Evolutionary conservation across 1,140 invertebrate species (phyloP).

Genomic region (Drosophila nigrodunni): DNA sequence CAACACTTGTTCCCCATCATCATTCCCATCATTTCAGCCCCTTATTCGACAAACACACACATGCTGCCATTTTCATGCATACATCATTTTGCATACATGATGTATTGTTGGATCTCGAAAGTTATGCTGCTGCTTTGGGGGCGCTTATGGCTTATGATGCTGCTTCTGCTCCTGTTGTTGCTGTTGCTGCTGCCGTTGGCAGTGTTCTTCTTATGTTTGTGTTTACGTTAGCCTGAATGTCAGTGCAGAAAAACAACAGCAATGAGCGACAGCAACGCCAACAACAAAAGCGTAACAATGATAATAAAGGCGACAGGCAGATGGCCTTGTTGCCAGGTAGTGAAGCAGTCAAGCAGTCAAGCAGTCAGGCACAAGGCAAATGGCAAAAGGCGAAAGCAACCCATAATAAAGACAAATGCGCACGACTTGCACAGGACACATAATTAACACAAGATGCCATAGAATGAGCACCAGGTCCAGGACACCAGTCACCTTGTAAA

Average conservation of each 20-base stretch:
- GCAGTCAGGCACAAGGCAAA: slow-evolving; percentile 27
- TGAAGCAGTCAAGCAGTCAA: slow-evolving; percentile 21
- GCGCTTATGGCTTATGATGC: slow-evolving; percentile 58
- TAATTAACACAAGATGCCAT: slow-evolving; percentile 46
- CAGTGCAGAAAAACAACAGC: slow-evolving; percentile 74
- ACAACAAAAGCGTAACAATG: slow-evolving; percentile 66
- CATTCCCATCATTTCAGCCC: not conserved
- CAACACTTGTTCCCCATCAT: slow-evolving; percentile 71
- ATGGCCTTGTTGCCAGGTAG: slow-evolving; percentile 73
- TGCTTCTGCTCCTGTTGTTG: not conserved
- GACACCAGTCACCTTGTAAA: not conserved
- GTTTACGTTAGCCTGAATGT: slow-evolving; percentile 56
- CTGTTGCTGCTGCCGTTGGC: slow-evolving; percentile 26
- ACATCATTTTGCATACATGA: slow-evolving; percentile 82
- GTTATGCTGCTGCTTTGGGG: slow-evolving; percentile 47
- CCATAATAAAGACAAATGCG: slow-evolving; percentile 80
- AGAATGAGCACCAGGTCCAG: not conserved
- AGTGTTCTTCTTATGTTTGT: slow-evolving; percentile 32
- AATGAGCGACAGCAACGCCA: slow-evolving; percentile 47
- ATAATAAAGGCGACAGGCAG: slow-evolving; percentile 73
- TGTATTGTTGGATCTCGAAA: slow-evolving; percentile 64
- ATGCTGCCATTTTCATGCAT: slow-evolving; percentile 71
- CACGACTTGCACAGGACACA: slow-evolving; percentile 51
- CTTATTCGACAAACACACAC: not conserved
- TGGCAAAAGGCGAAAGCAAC: slow-evolving; percentile 28